A percentile compares a stretch with the other conserved stretches of the same genome.
These are phyloP conservation scores for Ganaspis sp. DNA, from an alignment of 1,140 invertebrate genomes.

Conservation along the genomic window DNA sequence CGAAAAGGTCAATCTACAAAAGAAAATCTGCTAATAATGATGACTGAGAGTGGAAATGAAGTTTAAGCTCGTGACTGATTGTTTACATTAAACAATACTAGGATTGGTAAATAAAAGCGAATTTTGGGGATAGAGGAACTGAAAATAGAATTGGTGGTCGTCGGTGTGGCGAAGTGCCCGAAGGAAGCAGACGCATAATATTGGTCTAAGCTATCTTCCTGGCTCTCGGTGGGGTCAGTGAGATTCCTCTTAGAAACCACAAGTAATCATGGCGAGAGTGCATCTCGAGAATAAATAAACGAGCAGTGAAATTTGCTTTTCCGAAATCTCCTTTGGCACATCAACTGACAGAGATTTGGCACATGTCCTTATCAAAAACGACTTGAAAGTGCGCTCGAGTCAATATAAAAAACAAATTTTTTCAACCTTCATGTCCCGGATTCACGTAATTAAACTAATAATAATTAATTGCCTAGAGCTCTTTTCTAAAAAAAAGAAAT, in stretches of 20 bases:
- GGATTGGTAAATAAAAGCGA: not conserved
- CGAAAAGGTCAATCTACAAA: too few relatives aligned
- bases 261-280: conserved; percentile 19
- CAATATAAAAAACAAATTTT: conserved; percentile 28
- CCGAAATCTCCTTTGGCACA: conserved; percentile 47
- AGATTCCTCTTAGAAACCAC: not conserved
- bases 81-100: not conserved
- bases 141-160: conserved; percentile 83
- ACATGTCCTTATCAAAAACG: conserved; percentile 4
- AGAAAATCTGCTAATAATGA: too few relatives aligned
- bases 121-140: not conserved
- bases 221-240: not conserved
- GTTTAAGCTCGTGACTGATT: not conserved
- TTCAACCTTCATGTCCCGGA: not conserved
- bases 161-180: conserved; percentile 87
- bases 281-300: conserved; percentile 75
- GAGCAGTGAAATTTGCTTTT: conserved; percentile 44
- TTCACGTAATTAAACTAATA: not conserved
- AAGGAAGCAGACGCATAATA: conserved; percentile 85
- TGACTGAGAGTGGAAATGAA: not conserved
- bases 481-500: not conserved
- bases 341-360: conserved; percentile 38
- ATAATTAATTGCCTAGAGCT: not conserved
- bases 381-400: not conserved
- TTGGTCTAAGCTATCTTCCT: conserved; percentile 6